phyloP scores from a whole-genome alignment of 2,888 invertebrate species.

The Dorcus parallelipipedus region DNA sequence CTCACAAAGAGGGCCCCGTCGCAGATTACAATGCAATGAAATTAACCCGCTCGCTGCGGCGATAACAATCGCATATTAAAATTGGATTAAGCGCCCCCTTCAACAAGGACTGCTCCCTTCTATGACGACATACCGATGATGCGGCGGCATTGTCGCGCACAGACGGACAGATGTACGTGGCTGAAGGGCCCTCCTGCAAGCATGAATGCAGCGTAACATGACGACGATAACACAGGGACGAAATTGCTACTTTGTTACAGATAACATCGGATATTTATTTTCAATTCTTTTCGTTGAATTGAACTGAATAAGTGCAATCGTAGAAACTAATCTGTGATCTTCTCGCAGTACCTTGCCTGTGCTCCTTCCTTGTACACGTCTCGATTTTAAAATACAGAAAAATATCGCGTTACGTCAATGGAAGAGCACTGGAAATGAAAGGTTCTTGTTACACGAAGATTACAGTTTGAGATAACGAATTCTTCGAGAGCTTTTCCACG shows the following conservation, averaged over 20 bases:
- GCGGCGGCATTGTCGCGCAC: slow-evolving; percentile 1
- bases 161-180: slow-evolving; percentile 7
- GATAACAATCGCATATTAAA: slow-evolving; percentile 14
- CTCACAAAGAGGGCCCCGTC: neutral
- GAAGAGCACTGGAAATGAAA: neutral
- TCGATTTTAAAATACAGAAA: slow-evolving; percentile 5
- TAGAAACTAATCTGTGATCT: slow-evolving; percentile 13
- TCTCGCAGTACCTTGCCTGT: neutral
- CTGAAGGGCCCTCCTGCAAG: slow-evolving; percentile 3
- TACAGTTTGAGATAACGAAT: too few species aligned
- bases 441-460: too few species aligned
- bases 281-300: slow-evolving; percentile 1
- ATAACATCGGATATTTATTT: slow-evolving; percentile 12
- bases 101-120: neutral
- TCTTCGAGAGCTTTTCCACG: too few species aligned
- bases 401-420: slow-evolving; percentile 12
- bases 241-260: slow-evolving; percentile 14
- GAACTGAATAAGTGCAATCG: slow-evolving; percentile 4
- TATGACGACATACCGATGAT: neutral
- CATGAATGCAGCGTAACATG: neutral
- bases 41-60: neutral
- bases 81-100: slow-evolving; percentile 12
- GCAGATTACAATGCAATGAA: neutral
- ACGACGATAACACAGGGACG: slow-evolving; percentile 10
- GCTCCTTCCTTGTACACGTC: neutral